Evolutionary conservation across 2,797 vertebrate species (phyloP), one percentile per base, ranked within the genome.

Genomic region (Iguana delicatissima): DNA sequence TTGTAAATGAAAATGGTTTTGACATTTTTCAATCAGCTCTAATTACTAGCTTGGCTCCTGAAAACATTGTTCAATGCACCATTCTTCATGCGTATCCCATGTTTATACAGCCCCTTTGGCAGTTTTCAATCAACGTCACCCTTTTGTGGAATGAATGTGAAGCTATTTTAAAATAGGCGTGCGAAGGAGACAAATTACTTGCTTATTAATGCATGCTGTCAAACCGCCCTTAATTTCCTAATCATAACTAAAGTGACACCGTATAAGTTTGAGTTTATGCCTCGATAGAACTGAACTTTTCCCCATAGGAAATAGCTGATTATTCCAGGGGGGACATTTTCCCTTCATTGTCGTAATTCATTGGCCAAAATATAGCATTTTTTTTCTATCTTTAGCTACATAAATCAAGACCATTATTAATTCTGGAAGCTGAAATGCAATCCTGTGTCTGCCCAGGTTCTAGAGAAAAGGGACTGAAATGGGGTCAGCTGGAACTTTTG

Each of bases 71-170:
- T 69, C 86, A 50, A 0, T 0, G 29, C 0, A 12, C n/a, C 24
- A 67, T 76, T 82, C 0, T 42, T 93, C 74, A 6, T 46, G 84
- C 1, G 35, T 72, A 57, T 81, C 52, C 1, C 80, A 50, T 82
- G 4, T 73, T 76, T 55, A 5, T 46, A n/a, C 1, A 38, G n/a
- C 69, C 80, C 92, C 10, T 42, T 72, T 92, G 79, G 20, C n/a
- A 90, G 52, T 24, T 90, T 80, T 93, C 38, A 57, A 62, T 42
- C 91, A 55, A 57, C 87, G 20, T 55, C 18, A 55, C n/a, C 14
- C 72, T 84, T 76, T 52, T n/a, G 42, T 26, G 38, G 3, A 80
- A 8, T 29, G 4, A 9, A 1, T 42, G 0, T 69, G 46, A 89
- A 92, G 29, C 13, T 62, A 84, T 38, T 57, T 82, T 85, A 64